phyloP scores from a whole-genome alignment of 2,888 invertebrate genomes.

The Poecilobothrus nobilitatus region DNA sequence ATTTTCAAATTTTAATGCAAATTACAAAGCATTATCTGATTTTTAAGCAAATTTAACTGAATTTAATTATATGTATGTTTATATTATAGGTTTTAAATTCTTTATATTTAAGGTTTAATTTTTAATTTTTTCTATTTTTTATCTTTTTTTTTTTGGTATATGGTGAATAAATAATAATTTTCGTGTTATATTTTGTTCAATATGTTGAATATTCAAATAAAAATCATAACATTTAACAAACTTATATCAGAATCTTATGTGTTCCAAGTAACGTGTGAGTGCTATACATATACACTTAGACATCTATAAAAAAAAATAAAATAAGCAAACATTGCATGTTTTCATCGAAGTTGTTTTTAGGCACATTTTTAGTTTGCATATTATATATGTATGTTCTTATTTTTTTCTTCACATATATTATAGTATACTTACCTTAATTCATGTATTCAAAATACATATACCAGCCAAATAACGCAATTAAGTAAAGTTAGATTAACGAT shows the following conservation, averaged over 20 bases:
- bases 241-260: neutral
- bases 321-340: neutral
- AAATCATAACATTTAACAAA: neutral
- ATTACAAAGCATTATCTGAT: no score
- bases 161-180: slow-evolving; percentile 6
- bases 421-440: no score
- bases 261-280: neutral
- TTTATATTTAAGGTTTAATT: neutral
- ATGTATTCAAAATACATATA: neutral
- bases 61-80: no score
- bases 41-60: no score
- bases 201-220: neutral
- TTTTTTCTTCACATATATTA: no score
- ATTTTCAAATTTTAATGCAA: no score
- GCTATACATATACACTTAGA: neutral
- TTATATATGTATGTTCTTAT: neutral
- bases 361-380: neutral
- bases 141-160: neutral
- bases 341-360: neutral
- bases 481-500: slow-evolving; percentile 8
- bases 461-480: neutral
- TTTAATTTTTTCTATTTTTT: neutral
- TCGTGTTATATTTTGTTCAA: slow-evolving; percentile 2
- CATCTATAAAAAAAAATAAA: neutral
- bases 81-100: neutral